Conservation (phyloP, 2,113 vertebrate genomes). For the Struthio camelus region DNA sequence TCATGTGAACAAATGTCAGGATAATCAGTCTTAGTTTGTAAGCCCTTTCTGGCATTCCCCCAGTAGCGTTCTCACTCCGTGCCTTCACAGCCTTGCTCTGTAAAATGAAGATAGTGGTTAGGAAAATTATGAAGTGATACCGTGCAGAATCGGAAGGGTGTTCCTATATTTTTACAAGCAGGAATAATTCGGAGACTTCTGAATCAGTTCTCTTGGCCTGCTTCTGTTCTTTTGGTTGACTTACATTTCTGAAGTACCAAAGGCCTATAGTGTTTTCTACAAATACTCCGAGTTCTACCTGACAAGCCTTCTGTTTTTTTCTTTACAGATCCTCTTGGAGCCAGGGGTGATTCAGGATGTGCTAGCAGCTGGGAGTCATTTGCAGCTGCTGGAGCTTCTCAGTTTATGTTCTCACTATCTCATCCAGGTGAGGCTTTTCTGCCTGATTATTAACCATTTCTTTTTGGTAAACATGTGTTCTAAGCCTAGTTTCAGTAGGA, state of each 20-base stretch:
- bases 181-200: neutral
- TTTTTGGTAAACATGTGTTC: neutral
- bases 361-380: constrained; percentile 94
- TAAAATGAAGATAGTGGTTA: neutral
- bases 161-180: neutral
- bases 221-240: neutral
- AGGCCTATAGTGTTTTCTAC: neutral
- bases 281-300: neutral
- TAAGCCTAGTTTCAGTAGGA: neutral
- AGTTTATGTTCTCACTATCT: constrained; percentile 98
- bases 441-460: neutral
- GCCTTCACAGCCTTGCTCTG: neutral
- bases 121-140: neutral
- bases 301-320: constrained; percentile 37
- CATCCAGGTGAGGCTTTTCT: constrained; percentile 84
- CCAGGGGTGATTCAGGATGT: constrained; percentile 95
- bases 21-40: constrained; percentile 44
- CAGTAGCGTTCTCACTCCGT: neutral
- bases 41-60: constrained; percentile 11
- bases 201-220: neutral
- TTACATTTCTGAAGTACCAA: neutral
- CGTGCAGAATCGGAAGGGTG: neutral
- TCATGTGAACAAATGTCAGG: neutral
- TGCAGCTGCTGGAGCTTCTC: constrained; percentile 95
- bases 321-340: constrained; percentile 89